Conservation (phyloP, 2,888 invertebrate genomes). For the Netelia melanura region DNA sequence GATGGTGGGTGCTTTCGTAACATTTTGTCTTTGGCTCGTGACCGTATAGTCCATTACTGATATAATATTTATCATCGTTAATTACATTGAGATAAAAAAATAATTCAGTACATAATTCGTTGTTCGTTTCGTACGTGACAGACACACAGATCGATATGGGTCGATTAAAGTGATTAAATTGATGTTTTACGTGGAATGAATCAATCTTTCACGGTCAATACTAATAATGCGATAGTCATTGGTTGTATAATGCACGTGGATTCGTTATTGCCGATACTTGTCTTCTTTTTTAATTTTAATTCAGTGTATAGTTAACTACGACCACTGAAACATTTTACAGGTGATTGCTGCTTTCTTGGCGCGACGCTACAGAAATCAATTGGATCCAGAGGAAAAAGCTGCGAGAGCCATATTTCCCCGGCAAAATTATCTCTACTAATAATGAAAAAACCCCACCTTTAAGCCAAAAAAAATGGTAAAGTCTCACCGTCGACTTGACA, state of each 20-base stretch:
- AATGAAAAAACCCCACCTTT: conserved; percentile 60
- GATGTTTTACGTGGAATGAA: too few relatives aligned
- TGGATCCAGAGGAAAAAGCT: conserved; percentile 90
- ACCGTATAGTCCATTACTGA: too few relatives aligned
- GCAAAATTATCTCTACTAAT: conserved; percentile 86
- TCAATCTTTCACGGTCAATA: neutral
- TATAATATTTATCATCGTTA: too few relatives aligned
- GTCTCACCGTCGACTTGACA: conserved; percentile 24
- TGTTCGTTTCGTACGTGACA: too few relatives aligned
- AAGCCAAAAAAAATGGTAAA: conserved; percentile 16
- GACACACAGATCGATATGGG: too few relatives aligned
- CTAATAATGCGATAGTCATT: neutral
- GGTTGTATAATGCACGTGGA: neutral
- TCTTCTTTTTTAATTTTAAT: neutral
- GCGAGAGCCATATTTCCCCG: conserved; percentile 91
- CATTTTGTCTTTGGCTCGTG: neutral
- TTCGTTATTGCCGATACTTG: neutral
- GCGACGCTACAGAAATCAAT: conserved; percentile 92
- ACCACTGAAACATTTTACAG: conserved; percentile 85
- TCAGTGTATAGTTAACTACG: neutral
- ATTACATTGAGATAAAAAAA: too few relatives aligned
- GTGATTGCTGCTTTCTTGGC: conserved; percentile 93
- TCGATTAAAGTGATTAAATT: too few relatives aligned
- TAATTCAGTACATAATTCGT: too few relatives aligned
- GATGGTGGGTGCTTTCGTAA: conserved; percentile 81